Base-by-base conservation (phyloP, 1,140 invertebrate genomes). In the Tetramorium alpestre region DNA sequence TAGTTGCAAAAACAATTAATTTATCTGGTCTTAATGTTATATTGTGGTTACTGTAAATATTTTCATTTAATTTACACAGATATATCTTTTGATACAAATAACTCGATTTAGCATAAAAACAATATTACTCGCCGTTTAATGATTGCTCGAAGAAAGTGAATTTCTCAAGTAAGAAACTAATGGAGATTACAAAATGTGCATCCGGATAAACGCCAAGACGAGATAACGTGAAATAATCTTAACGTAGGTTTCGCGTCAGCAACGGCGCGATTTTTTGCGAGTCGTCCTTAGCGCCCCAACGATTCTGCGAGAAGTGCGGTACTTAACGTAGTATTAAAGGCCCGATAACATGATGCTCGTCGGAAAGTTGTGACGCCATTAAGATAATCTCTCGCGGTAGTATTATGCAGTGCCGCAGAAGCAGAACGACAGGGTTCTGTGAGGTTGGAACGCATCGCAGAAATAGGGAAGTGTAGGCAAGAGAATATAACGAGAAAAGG, bases 281-380 rank as follows among this genome's bases (percentile, higher is more conserved):
- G 13, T 86, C 69, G 51, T 80, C n/a, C 76, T 78, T 80, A 86
- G 75, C 85, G 18, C 25, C 28, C 56, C 49, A 54, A 49, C 58
- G 85, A 65, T 70, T 67, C 65, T 49, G 62, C 51, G 69, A 75
- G 69, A 77, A 85, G 60, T 67, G 75, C 51, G 65, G 54, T 72
- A 88, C 73, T 88, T 88, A 88, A 88, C 87, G 82, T 78, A 86
- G 82, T 88, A 86, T 88, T 86, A 88, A 88, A 87, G 86, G 51
- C 58, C 62, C 75, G 87, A 88, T 88, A 89, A 87, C 88, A 85
- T 85, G 85, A 89, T 87, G 86, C 78, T 89, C 70, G 77, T 44
- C 22, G 70, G 82, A 91, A 92, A 92, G 91, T 91, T 91, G 89
- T 89, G 85, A 91, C 81, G 86, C 91, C 84, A 91, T 92, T 92